Evolutionary conservation across 2,888 invertebrate genomes (phyloP), one percentile per base, ranked within the genome.

Genomic region (Athalia cordata): DNA sequence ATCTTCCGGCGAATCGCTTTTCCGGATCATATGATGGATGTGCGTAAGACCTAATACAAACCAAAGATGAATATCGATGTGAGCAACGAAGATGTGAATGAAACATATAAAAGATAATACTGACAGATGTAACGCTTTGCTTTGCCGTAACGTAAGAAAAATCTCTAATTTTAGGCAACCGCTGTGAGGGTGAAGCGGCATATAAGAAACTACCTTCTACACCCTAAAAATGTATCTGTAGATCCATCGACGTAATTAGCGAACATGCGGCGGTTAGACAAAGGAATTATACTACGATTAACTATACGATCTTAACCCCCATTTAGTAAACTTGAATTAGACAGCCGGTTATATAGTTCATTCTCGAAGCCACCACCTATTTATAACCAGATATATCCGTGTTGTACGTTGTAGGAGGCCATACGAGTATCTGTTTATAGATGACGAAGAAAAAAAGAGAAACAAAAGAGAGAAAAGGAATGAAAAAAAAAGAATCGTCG

Each of bases 131-230:
- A 29, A 29, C 29, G 29, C 29, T 29, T 29, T 29, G 0, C 29
- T 9, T n/a, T 4, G 55, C n/a, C n/a, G 55, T 55, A 55, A 11
- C 9, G 7, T 55, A 15, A 7, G 29, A 50, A 67, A 67, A 72
- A 59, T 13, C 13, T n/a, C 15, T 45, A 59, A 13, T 59, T 59
- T 72, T 59, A 72, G 72, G 72, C 59, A 72, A 68, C 68, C 45
- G 59, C 43, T 47, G 15, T 6, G 8, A 4, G 3, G 55, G 55
- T n/a, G n/a, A 11, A 8, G 43, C 81, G 81, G 79, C 80, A 77
- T 84, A 82, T 84, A 85, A 84, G 84, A 85, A 29, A 29, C 29
- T 29, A 29, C 80, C 81, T 79, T 85, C 81, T 81, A 78, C 81
- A 82, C 81, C 82, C 81, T 81, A 81, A 83, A 81, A 83, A 80